A percentile compares a stretch with the other conserved stretches of the same genome.
Conservation (phyloP, 2,888 invertebrate genomes). For the Pammene fasciana region DNA sequence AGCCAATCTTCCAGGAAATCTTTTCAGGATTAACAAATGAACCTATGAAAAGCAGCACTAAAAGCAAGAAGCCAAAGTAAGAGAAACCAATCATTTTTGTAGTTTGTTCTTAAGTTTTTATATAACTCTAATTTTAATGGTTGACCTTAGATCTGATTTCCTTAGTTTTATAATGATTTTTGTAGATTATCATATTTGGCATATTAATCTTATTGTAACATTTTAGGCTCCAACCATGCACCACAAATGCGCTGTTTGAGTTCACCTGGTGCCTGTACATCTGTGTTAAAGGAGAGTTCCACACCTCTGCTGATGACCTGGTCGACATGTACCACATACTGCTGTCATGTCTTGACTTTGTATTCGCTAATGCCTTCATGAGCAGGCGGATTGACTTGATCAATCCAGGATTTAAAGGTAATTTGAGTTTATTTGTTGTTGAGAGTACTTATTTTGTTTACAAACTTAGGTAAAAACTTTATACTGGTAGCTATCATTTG, state of each 20-base stretch:
- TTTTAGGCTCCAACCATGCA: conserved; percentile 88
- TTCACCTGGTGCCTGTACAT: conserved; percentile 97
- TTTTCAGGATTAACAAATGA: conserved; percentile 87
- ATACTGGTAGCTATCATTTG: too few relatives aligned
- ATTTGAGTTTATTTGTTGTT: not conserved
- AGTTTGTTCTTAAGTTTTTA: not conserved
- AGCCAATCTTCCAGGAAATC: conserved; percentile 93
- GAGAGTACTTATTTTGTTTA: too few relatives aligned
- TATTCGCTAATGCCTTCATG: conserved; percentile 93
- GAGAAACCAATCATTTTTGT: conserved; percentile 42
- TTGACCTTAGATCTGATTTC: too few relatives aligned
- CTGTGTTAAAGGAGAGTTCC: conserved; percentile 93
- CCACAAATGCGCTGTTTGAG: conserved; percentile 92
- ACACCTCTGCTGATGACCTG: conserved; percentile 94
- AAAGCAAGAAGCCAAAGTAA: conserved; percentile 79
- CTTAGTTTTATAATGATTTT: too few relatives aligned
- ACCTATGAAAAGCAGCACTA: conserved; percentile 83
- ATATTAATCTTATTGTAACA: not conserved
- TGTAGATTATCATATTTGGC: too few relatives aligned
- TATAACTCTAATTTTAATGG: too few relatives aligned
- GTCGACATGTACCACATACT: conserved; percentile 97
- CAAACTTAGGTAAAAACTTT: too few relatives aligned
- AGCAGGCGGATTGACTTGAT: conserved; percentile 92
- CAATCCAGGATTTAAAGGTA: conserved; percentile 92
- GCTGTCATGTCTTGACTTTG: conserved; percentile 94